phyloP scores from a whole-genome alignment of 2,113 vertebrate genomes.

The Vireo altiloquus region DNA sequence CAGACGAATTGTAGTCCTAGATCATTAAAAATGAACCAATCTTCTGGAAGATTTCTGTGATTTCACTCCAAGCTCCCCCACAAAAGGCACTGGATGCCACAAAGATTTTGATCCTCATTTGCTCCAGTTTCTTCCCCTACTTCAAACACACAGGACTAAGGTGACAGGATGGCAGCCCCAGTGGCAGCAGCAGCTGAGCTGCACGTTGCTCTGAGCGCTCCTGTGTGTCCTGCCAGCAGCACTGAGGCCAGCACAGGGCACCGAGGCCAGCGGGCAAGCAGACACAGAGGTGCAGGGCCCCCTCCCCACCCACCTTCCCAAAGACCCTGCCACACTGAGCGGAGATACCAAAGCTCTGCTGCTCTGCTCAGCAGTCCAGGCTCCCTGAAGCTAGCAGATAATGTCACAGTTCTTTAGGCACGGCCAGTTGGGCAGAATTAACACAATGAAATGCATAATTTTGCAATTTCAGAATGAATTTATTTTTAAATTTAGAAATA shows the following conservation, averaged over 20 bases:
- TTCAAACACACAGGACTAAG: neutral
- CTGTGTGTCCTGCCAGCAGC: rapidly evolving
- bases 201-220: rapidly evolving
- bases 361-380: neutral
- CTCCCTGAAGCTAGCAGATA: neutral
- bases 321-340: rapidly evolving
- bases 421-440: neutral
- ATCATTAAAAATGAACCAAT: conserved; percentile 51
- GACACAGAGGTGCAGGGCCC: neutral
- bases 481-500: neutral
- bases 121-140: neutral
- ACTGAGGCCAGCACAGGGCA: neutral
- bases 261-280: neutral
- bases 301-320: neutral
- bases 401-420: neutral
- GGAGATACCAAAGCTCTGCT: neutral
- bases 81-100: neutral
- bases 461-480: neutral
- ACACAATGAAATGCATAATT: neutral
- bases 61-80: neutral
- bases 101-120: conserved; percentile 14
- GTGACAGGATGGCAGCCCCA: neutral
- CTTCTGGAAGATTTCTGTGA: conserved; percentile 23
- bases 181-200: neutral
- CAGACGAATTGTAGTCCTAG: conserved; percentile 48